Evolutionary conservation across 1,140 invertebrate genomes (phyloP).

Genomic region (Apocrypta bakeri): DNA sequence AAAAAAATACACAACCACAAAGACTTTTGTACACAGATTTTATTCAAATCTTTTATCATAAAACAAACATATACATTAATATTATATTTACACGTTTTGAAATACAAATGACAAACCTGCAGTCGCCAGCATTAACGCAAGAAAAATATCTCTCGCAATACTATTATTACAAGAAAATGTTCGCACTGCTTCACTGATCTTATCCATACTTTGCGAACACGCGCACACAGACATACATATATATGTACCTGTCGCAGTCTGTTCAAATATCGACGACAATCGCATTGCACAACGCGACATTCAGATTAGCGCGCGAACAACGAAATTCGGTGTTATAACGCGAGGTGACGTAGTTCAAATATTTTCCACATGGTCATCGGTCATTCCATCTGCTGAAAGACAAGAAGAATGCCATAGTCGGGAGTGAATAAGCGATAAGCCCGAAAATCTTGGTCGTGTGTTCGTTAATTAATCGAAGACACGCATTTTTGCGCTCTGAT

Average conservation of each 20-base stretch:
- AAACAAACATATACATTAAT: neutral
- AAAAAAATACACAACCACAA: no score
- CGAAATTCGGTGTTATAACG: neutral
- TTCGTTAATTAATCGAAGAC: neutral
- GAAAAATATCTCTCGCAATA: no score
- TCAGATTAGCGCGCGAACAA: neutral
- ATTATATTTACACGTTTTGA: neutral
- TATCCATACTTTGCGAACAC: no score
- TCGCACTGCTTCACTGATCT: no score
- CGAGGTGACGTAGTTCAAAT: neutral
- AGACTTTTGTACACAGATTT: neutral
- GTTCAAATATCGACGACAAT: no score
- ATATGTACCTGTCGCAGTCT: no score
- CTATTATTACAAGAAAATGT: no score
- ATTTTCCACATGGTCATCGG: no score
- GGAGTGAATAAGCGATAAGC: neutral
- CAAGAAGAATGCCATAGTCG: neutral
- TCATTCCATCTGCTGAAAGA: no score
- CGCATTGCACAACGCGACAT: neutral
- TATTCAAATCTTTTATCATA: neutral
- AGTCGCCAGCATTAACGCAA: no score
- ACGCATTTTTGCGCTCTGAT: neutral
- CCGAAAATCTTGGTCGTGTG: neutral
- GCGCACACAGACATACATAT: no score
- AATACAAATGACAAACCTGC: neutral